Evolutionary conservation across 2,113 vertebrate species (phyloP).

Genomic region (Gymnorhina tibicen): DNA sequence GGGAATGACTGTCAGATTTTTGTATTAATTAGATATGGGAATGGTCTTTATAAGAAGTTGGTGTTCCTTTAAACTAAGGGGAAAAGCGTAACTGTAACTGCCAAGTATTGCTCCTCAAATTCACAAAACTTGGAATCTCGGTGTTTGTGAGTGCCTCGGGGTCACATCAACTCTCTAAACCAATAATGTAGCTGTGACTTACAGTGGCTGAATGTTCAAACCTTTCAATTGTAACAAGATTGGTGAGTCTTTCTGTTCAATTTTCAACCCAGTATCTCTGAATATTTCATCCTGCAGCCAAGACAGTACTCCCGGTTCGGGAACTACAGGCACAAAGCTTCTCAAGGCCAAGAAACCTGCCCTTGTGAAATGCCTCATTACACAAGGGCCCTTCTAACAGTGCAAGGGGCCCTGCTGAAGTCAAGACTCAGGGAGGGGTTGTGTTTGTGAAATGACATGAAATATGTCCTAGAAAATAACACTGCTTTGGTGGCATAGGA

Average conservation of each 20-base stretch:
- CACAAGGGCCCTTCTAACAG: not conserved
- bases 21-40: not conserved
- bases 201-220: not conserved
- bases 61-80: not conserved
- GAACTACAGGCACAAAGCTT: not conserved
- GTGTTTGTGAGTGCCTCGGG: not conserved
- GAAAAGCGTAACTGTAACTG: not conserved
- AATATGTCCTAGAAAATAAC: not conserved
- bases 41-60: not conserved
- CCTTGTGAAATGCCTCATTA: not conserved
- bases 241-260: not conserved
- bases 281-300: not conserved
- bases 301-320: not conserved
- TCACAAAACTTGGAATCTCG: not conserved
- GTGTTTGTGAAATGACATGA: not conserved
- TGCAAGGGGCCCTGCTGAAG: not conserved
- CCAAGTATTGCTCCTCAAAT: not conserved
- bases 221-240: not conserved
- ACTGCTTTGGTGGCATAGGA: not conserved
- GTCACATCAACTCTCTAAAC: not conserved
- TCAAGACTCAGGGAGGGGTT: fast-evolving
- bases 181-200: not conserved
- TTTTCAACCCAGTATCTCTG: not conserved
- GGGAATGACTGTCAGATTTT: not conserved
- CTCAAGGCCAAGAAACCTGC: not conserved